A percentile compares a stretch with the other conserved stretches of the same genome.
phyloP scores from a whole-genome alignment of 2,113 vertebrate species.

The Tylochromis polylepis region DNA sequence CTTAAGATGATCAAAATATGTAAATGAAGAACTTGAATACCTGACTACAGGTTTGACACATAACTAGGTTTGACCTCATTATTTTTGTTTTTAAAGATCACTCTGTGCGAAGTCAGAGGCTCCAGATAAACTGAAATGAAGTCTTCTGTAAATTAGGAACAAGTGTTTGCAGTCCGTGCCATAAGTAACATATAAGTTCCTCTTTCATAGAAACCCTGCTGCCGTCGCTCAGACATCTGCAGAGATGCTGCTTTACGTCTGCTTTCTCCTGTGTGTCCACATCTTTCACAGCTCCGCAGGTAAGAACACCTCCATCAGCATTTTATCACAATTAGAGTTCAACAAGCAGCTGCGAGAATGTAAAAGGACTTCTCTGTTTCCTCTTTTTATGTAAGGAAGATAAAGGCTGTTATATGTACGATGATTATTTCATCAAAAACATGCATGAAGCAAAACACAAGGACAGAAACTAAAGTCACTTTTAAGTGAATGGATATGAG shows the following conservation, averaged over 20 bases:
- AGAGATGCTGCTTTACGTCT: neutral
- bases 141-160: rapidly evolving
- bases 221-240: rapidly evolving
- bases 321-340: neutral
- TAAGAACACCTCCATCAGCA: neutral
- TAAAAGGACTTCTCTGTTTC: neutral
- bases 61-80: neutral
- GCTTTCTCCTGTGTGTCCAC: neutral
- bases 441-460: neutral
- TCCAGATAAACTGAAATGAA: too few relatives aligned
- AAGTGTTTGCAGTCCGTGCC: neutral
- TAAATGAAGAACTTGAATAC: neutral
- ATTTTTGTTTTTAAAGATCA: neutral
- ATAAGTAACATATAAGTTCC: neutral
- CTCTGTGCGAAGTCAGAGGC: neutral
- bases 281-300: neutral
- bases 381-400: neutral
- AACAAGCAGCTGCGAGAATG: neutral
- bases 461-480: neutral
- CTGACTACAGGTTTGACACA: neutral
- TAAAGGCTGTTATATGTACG: neutral
- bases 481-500: neutral
- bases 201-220: neutral
- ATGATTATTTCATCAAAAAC: neutral
- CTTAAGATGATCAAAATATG: neutral